Evolutionary conservation across 2,113 vertebrate genomes (phyloP), one percentile per base, ranked within the genome.

Genomic region (Chiloscyllium plagiosum): DNA sequence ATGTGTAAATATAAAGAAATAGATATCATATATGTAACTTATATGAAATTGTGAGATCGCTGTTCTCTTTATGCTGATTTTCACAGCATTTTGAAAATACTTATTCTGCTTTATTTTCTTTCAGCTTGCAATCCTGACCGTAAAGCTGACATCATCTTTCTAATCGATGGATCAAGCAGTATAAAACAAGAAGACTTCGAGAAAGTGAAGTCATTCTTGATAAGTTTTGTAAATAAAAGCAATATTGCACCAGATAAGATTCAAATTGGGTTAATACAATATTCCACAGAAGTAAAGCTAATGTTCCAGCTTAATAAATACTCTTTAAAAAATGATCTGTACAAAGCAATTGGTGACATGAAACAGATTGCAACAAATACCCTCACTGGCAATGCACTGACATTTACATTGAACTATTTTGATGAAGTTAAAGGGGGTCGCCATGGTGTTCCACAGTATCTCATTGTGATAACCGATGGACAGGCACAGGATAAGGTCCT

Each of bases 381-480:
- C 0, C 24, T 24, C 6, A 98, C 97, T 0, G 98, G 98, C 1
- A 24, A 72, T n/a, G 98, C 98, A n/a, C 97, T 99, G 93, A 66
- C 6, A 0, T 96, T 96, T 0, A 95, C 98, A 37, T 96, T 97
- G 0, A 69, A 96, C 85, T 98, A 98, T 95, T 99, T 98, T 96
- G 97, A 97, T 24, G 7, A 33, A 4, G 0, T 50, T 22, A 96
- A 4, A 0, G 98, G 98, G 95, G 98, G 98, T 3, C 98, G 98
- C 20, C 96, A 97, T 0, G 19, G 42, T 15, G 69, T 97, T 47
- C 97, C 96, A 42, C 98, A 98, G 96, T 97, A 98, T 96, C 97
- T 99, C 78, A 97, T 99, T 42, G 97, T 99, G 61, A 97, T 99
- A 52, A 99, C 98, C 0, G 98, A 98, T 37, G 98, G 98, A 0